These are phyloP conservation scores for Kobus ellipsiprymnus DNA, from an alignment of 2,113 vertebrate species.

Conservation along the genomic window DNA sequence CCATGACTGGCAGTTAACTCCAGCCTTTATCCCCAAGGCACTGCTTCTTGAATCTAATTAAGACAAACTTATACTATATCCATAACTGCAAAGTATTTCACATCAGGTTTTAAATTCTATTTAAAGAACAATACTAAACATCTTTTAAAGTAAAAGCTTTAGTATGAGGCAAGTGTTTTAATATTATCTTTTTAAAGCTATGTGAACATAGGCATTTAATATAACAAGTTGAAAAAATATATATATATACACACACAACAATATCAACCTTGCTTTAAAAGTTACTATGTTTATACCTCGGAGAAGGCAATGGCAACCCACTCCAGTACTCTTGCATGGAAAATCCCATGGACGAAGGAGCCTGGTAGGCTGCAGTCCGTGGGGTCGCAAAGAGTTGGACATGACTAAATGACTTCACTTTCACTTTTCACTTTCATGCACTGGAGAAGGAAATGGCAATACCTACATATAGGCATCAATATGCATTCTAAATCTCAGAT, in stretches of 20 bases:
- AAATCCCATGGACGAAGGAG: no score
- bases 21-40: background rate
- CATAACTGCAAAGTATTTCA: background rate
- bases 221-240: background rate
- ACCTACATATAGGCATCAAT: background rate
- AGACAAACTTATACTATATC: background rate
- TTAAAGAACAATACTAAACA: background rate
- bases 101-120: background rate
- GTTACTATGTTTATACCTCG: background rate
- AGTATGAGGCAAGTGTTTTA: background rate
- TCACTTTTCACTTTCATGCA: no score
- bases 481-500: background rate
- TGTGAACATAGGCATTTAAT: background rate
- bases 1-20: background rate
- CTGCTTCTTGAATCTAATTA: background rate
- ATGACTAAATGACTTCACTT: no score
- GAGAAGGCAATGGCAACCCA: no score
- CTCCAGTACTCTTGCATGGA: no score
- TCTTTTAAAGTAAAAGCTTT: background rate
- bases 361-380: no score
- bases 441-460: no score
- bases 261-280: background rate
- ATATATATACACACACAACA: background rate
- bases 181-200: background rate
- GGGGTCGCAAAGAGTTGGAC: no score